These are phyloP conservation scores for Onychomys leucogaster DNA, from an alignment of 2,797 vertebrate genomes.

Conservation along the genomic window DNA sequence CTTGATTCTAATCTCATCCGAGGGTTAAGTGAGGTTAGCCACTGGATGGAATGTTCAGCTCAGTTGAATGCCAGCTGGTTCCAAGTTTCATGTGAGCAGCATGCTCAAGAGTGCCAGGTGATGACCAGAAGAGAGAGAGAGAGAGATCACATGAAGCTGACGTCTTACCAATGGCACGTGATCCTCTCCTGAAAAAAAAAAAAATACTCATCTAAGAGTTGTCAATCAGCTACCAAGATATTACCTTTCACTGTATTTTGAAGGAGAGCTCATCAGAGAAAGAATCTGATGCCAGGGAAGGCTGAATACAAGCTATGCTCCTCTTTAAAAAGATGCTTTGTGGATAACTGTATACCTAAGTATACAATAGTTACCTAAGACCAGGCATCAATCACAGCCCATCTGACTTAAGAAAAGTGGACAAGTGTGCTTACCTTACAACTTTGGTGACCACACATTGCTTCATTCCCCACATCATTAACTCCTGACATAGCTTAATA, in stretches of 20 bases:
- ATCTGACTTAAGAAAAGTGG: constrained; percentile 31
- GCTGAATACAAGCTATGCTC: neutral
- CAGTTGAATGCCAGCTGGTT: constrained; percentile 15
- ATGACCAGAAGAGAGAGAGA: constrained; percentile 55
- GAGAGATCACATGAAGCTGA: constrained; percentile 55
- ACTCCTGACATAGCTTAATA: neutral
- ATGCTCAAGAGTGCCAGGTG: constrained; percentile 32
- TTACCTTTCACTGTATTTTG: constrained; percentile 4
- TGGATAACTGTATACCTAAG: neutral
- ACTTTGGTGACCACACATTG: neutral
- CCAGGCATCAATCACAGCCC: constrained; percentile 3
- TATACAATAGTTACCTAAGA: constrained; percentile 18
- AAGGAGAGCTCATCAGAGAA: neutral
- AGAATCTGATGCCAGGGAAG: neutral
- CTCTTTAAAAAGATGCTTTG: neutral
- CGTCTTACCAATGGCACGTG: neutral
- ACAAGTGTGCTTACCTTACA: neutral
- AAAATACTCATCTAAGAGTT: constrained; percentile 21
- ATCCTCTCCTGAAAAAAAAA: constrained; percentile 57
- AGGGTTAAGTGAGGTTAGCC: constrained; percentile 71
- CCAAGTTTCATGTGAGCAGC: constrained; percentile 60
- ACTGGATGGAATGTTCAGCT: constrained; percentile 72
- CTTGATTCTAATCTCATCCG: constrained; percentile 73
- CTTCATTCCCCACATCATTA: neutral
- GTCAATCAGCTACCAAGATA: neutral